Base-by-base conservation (phyloP, 2,888 invertebrate species). In the Limnephilus auricula region DNA sequence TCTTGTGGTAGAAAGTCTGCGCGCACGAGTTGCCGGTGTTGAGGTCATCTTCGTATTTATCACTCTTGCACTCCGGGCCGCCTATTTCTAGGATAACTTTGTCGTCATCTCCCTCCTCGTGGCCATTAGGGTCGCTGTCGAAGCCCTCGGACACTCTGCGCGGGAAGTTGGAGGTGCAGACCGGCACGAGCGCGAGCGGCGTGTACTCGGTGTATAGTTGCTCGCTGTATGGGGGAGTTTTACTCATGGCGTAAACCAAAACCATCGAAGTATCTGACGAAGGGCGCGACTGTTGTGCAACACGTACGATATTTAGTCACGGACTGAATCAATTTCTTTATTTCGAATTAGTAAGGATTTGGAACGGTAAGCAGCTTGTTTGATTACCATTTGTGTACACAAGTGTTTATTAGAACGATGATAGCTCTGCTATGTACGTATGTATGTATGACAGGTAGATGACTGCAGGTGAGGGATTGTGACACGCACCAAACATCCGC, bases 71-170 rank as follows among this genome's bases (percentile, higher is more conserved):
- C n/a, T 95, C 96, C 91, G 94, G 95, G 1, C 95, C 94, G 9
- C 96, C 96, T 93, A 96, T 96, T 94, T 96, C 96, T 92, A 96
- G 94, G 92, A 96, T 95, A 0, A 96, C 95, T 37, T 95, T 94
- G 93, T 95, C 95, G 78, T 95, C 95, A 80, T 94, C 94, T 25
- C 85, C 85, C n/a, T 95, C 95, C 40, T 95, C 95, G 0, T 85
- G 37, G 40, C 86, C 91, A 84, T 83, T 88, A 15, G 90, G 40
- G 12, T 92, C 93, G 18, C 83, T 89, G 34, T 93, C 93, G 84
- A 89, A 90, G 37, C 92, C 91, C 34, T 92, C 92, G 50, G 93
- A 93, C 5, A 92, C 92, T 45, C 93, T 90, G n/a, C 93, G 83
- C 34, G 93, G 93, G 79, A 86, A 93, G 88, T 92, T 92, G 5